Conservation (phyloP, 2,888 invertebrate genomes). For the Ditylenchus weischeri region DNA sequence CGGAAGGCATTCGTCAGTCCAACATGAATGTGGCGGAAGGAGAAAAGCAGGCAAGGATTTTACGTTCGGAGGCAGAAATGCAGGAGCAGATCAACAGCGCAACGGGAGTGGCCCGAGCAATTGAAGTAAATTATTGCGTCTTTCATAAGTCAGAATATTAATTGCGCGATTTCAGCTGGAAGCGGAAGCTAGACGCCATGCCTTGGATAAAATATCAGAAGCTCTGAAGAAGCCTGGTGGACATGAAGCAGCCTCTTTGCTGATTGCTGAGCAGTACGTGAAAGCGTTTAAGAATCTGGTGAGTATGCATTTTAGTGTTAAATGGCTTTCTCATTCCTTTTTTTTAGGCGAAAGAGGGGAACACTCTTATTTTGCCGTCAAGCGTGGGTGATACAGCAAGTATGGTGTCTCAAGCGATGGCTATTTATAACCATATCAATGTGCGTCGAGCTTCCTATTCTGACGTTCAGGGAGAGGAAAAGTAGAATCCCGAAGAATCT, state of each 20-base stretch:
- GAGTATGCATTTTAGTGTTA: no score
- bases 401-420: slow-evolving; percentile 33
- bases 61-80: slow-evolving; percentile 85
- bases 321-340: background rate
- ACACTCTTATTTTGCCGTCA: slow-evolving; percentile 32
- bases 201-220: slow-evolving; percentile 23
- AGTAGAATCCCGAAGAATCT: no score
- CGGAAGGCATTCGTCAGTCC: slow-evolving; percentile 70
- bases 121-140: slow-evolving; percentile 58
- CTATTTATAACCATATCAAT: slow-evolving; percentile 44
- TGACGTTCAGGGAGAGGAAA: no score
- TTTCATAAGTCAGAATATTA: no score
- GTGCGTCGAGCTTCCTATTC: no score
- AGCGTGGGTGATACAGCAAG: slow-evolving; percentile 25
- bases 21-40: slow-evolving; percentile 77
- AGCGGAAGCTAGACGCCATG: slow-evolving; percentile 21
- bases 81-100: slow-evolving; percentile 25
- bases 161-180: slow-evolving; percentile 9
- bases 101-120: slow-evolving; percentile 13
- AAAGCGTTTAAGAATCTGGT: slow-evolving; percentile 19
- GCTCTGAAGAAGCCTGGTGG: slow-evolving; percentile 18
- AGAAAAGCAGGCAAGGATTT: slow-evolving; percentile 81
- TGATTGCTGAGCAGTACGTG: slow-evolving; percentile 27
- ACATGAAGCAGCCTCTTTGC: slow-evolving; percentile 24
- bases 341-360: slow-evolving; percentile 20